Conservation (phyloP, 2,888 invertebrate genomes). For the Diarsia brunnea region DNA sequence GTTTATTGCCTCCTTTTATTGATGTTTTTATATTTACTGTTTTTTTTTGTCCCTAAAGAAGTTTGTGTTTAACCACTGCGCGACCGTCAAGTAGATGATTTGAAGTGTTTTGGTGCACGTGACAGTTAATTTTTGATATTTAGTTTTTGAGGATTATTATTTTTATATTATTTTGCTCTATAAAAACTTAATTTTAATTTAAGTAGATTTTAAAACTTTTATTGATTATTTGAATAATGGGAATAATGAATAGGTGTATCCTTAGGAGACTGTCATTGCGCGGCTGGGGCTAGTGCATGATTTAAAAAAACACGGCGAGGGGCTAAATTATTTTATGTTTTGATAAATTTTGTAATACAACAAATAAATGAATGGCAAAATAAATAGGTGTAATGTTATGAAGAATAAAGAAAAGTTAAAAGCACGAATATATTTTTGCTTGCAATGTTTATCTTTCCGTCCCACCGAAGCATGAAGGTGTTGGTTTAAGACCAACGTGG, state of each 20-base stretch:
- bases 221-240: not conserved
- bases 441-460: slow-evolving; percentile 33
- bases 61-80: slow-evolving; percentile 66
- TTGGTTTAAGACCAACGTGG: slow-evolving; percentile 30
- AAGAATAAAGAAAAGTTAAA: not conserved
- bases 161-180: too few relatives aligned
- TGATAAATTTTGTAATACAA: not conserved
- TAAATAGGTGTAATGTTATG: not conserved
- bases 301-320: too few relatives aligned
- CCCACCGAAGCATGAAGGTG: slow-evolving; percentile 30
- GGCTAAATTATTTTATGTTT: too few relatives aligned
- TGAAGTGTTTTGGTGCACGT: slow-evolving; percentile 50
- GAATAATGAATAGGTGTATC: not conserved
- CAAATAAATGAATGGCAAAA: not conserved
- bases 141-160: not conserved
- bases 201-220: not conserved
- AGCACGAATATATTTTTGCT: slow-evolving; percentile 20
- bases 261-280: too few relatives aligned
- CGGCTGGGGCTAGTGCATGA: too few relatives aligned
- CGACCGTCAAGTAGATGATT: slow-evolving; percentile 47
- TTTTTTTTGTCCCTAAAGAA: slow-evolving; percentile 69
- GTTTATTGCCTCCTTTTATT: slow-evolving; percentile 80
- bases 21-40: slow-evolving; percentile 81
- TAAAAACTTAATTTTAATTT: not conserved
- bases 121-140: slow-evolving; percentile 41